Evolutionary conservation across 2,797 vertebrate species (phyloP).

Genomic region (Chaenodraco wilsoni): DNA sequence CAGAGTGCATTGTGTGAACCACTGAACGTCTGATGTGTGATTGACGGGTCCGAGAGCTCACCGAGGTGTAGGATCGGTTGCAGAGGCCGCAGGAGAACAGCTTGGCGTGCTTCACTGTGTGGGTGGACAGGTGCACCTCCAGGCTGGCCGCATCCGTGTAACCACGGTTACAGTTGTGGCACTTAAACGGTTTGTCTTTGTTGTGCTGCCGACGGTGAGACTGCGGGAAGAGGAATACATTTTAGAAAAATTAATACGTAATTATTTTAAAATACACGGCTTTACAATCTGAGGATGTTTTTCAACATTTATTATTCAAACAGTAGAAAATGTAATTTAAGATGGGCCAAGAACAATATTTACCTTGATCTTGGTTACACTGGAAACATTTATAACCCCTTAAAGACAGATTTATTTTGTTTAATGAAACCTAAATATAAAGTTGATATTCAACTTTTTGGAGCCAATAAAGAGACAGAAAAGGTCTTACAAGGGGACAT

Average conservation of each 20-base stretch:
- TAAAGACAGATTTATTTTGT: not conserved
- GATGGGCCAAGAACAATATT: not conserved
- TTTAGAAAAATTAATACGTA: not conserved
- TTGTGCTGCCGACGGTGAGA: constrained; percentile 99
- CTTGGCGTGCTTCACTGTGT: constrained; percentile 98
- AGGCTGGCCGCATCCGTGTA: constrained; percentile 95
- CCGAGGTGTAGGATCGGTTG: constrained; percentile 96
- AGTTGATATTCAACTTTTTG: not conserved
- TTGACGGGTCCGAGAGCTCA: constrained; percentile 66
- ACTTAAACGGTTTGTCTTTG: constrained; percentile 99
- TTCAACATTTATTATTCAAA: not conserved
- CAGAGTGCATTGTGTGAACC: not conserved
- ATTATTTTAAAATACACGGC: not conserved
- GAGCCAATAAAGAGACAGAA: not conserved
- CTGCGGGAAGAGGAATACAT: constrained; percentile 69
- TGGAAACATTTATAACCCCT: not conserved
- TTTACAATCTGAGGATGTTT: not conserved
- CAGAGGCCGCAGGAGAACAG: constrained; percentile 97
- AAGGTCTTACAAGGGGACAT: not conserved
- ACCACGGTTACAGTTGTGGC: constrained; percentile 97
- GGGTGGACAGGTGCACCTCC: constrained; percentile 95
- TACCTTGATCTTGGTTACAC: not conserved
- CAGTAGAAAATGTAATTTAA: too few relatives aligned
- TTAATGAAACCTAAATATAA: not conserved
- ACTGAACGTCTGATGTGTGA: not conserved